phyloP scores from a whole-genome alignment of 2,113 vertebrate species.

The Nematolebias whitei region DNA sequence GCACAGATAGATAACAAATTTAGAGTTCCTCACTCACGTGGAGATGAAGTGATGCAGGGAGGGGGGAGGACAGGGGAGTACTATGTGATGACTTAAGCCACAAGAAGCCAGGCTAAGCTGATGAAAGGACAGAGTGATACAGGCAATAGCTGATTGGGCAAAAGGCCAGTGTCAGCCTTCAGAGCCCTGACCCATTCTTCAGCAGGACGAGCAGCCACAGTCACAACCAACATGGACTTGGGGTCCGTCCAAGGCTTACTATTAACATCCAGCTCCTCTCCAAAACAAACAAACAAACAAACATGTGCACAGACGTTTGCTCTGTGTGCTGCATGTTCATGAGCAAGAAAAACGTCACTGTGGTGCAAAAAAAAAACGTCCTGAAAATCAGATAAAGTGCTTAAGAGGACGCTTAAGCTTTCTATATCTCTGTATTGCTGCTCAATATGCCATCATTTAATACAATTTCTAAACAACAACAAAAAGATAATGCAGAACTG shows the following conservation, averaged over 20 bases:
- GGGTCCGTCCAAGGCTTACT: constrained; percentile 64
- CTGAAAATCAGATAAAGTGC: no score
- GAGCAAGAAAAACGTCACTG: no score
- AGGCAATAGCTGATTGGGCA: constrained; percentile 66
- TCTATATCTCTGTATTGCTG: no score
- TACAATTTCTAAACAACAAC: not conserved
- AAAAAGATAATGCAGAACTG: not conserved
- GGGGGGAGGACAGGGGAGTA: constrained; percentile 37
- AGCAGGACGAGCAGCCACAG: constrained; percentile 67
- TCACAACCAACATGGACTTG: constrained; percentile 63
- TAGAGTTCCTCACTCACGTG: constrained; percentile 2
- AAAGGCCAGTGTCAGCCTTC: constrained; percentile 61
- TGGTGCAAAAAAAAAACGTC: no score
- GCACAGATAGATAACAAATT: constrained; percentile 18
- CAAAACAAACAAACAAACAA: constrained; percentile 9
- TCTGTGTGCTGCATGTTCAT: no score
- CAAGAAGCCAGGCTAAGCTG: constrained; percentile 68
- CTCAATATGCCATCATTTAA: no score
- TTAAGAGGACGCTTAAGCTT: no score
- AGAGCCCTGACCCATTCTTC: constrained; percentile 69
- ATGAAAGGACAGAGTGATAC: constrained; percentile 73
- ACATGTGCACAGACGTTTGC: not conserved
- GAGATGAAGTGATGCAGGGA: constrained; percentile 7
- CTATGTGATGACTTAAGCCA: constrained; percentile 64
- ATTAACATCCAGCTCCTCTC: constrained; percentile 42